Conservation (phyloP, 2,888 invertebrate genomes). For the Busseola fusca region DNA sequence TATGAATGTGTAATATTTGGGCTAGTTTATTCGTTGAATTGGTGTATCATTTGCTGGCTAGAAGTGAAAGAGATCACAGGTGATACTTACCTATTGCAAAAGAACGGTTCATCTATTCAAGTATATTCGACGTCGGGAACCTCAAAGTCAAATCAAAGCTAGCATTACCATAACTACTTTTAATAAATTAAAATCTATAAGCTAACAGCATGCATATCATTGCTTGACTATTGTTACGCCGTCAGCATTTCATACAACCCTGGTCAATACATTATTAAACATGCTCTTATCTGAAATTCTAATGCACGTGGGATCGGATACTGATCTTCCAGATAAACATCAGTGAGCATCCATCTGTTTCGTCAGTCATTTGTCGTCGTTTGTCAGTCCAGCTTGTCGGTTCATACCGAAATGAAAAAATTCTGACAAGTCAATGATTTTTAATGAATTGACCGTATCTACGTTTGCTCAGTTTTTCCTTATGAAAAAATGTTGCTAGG, state of each 20-base stretch:
- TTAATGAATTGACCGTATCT: conserved; percentile 42
- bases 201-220: conserved; percentile 14
- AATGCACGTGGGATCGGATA: conserved; percentile 71
- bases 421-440: conserved; percentile 54
- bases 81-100: background rate
- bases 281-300: conserved; percentile 67
- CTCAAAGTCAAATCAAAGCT: background rate
- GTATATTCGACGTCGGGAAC: background rate
- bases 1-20: too few relatives aligned
- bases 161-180: background rate
- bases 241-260: conserved; percentile 39
- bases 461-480: conserved; percentile 10
- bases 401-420: conserved; percentile 52
- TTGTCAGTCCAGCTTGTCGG: conserved; percentile 63
- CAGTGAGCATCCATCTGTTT: conserved; percentile 56
- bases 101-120: too few relatives aligned
- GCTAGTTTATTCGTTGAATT: too few relatives aligned
- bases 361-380: conserved; percentile 67
- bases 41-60: too few relatives aligned
- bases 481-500: conserved; percentile 18
- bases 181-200: conserved; percentile 23
- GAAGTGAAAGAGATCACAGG: background rate
- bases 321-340: conserved; percentile 63
- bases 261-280: conserved; percentile 55
- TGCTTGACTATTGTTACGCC: conserved; percentile 24